Base-by-base conservation (phyloP, 2,113 vertebrate genomes). In the Talpa occidentalis region DNA sequence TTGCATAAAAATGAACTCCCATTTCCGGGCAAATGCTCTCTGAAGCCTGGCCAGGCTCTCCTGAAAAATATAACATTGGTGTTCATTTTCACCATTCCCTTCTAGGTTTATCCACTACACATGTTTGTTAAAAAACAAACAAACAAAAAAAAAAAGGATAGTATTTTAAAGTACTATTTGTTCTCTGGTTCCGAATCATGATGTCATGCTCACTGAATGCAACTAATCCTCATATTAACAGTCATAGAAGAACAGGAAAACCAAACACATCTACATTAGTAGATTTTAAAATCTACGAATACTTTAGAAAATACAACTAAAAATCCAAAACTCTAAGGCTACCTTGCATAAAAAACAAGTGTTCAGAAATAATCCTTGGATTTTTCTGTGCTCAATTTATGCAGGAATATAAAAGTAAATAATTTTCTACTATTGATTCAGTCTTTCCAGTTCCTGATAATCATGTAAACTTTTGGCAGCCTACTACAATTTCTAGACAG, bases 1-100 rank as follows among this genome's bases (percentile, higher is more conserved):
- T 99, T 99, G 99, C 99, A 99, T 99, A 98, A 99, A 99, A 98
- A 99, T 99, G 98, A 99, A 99, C 96, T 99, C 99, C 99, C 99
- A 99, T 97, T 99, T 99, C 95, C 99, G 98, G 97, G 99, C 99
- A 96, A 99, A 99, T 35, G 99, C 99, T 98, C 99, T 98, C 98
- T 99, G 99, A 98, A 99, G 98, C 97, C 99, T 98, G 84, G 99
- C 99, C 99, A 99, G 98, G 98, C 99, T 99, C 96, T 99, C 99
- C 99, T 99, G 98, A 24, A 97, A 98, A 97, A 98, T 0, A 97
- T 10, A 97, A 10, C 56, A 94, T 62, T 3, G 6, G 26, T 1
- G 16, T 24, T 62, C 9, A 2, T 52, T n/a, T 37, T n/a, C 6
- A 11, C 52, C 32, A 1, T 10, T 56, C 24, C 1, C 35, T 72